Percentiles rank a stretch among this genome's conserved stretches.
phyloP scores from a whole-genome alignment of 2,888 invertebrate genomes.

The Catonia carolina region DNA sequence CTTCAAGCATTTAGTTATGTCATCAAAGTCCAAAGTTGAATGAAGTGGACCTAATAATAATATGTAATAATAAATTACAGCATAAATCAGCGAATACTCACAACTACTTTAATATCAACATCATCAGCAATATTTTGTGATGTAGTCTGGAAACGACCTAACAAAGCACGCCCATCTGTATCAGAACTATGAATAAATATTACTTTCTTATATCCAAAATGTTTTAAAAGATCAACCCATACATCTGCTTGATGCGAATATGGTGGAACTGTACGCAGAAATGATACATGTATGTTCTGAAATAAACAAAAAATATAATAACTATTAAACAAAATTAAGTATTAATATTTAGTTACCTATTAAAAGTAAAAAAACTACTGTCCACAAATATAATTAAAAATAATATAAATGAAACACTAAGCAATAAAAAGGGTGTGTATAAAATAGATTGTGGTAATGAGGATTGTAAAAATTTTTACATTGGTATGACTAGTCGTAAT shows the following conservation, averaged over 20 bases:
- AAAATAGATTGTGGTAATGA: too few relatives aligned
- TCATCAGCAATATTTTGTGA: constrained; percentile 89
- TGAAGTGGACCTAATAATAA: too few relatives aligned
- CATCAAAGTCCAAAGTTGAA: too few relatives aligned
- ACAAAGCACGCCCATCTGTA: constrained; percentile 87
- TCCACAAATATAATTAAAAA: too few relatives aligned
- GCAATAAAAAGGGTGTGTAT: too few relatives aligned
- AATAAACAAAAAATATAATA: constrained; percentile 32
- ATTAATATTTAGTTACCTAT: too few relatives aligned
- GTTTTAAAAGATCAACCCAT: constrained; percentile 89
- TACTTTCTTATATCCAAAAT: constrained; percentile 61
- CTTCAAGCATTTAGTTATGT: too few relatives aligned
- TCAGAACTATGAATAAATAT: constrained; percentile 95
- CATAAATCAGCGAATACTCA: too few relatives aligned
- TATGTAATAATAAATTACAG: too few relatives aligned
- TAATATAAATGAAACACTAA: too few relatives aligned
- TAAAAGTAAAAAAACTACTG: background rate
- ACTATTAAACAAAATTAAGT: constrained; percentile 4
- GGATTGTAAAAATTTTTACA: too few relatives aligned
- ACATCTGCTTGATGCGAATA: constrained; percentile 98
- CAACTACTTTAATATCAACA: constrained; percentile 81
- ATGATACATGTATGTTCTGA: constrained; percentile 94
- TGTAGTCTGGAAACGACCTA: constrained; percentile 89
- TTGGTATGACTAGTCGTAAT: too few relatives aligned
- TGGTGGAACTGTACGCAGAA: constrained; percentile 92